These are phyloP conservation scores for Urocolius indicus DNA, from an alignment of 2,113 vertebrate species.

Conservation along the genomic window DNA sequence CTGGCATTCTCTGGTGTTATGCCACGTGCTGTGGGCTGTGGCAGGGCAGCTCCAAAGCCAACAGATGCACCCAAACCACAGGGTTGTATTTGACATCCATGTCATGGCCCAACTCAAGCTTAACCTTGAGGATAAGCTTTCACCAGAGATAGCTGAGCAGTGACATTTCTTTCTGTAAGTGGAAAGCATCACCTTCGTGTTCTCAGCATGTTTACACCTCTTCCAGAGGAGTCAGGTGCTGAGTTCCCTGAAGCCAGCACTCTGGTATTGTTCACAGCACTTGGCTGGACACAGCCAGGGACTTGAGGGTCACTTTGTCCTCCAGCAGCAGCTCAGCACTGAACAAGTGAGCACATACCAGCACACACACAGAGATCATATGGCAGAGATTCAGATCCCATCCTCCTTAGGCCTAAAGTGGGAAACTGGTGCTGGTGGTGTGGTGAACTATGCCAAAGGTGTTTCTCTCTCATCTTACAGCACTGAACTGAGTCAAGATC, in stretches of 20 bases:
- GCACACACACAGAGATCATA: rapidly evolving
- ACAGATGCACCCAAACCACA: background rate
- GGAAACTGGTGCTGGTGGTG: background rate
- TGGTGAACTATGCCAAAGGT: background rate
- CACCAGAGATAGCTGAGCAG: background rate
- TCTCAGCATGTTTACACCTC: rapidly evolving
- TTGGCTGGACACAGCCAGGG: background rate
- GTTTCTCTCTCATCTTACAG: background rate
- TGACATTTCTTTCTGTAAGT: background rate
- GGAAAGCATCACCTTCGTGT: background rate
- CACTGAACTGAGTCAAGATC: background rate
- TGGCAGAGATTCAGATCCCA: background rate
- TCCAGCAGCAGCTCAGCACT: background rate
- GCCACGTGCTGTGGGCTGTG: background rate
- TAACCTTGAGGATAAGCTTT: background rate
- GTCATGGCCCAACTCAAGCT: background rate
- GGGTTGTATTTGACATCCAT: background rate
- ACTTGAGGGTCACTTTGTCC: background rate
- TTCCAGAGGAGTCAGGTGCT: background rate
- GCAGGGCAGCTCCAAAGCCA: background rate
- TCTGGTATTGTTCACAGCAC: background rate
- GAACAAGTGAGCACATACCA: background rate
- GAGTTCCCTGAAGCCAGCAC: background rate
- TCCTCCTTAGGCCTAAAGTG: background rate
- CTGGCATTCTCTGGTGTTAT: background rate